Evolutionary conservation across 2,113 vertebrate species (phyloP).

Genomic region (Gopherus flavomarginatus): DNA sequence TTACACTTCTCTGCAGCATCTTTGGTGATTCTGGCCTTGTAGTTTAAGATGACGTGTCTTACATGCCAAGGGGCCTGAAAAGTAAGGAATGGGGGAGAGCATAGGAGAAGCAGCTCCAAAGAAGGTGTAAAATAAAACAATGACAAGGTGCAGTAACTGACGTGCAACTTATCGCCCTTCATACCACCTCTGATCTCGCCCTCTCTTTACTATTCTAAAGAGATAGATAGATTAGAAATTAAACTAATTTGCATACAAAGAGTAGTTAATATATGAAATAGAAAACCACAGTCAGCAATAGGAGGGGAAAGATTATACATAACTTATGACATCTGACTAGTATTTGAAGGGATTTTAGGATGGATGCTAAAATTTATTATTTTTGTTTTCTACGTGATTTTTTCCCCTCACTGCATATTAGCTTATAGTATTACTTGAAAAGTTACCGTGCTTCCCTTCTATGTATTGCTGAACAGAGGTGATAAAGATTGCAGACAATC

Average conservation of each 20-base stretch:
- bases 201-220: background rate
- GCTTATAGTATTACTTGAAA: background rate
- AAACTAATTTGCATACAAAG: constrained; percentile 25
- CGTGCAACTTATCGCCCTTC: constrained; percentile 27
- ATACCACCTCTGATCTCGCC: background rate
- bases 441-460: background rate
- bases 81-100: background rate
- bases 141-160: constrained; percentile 18
- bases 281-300: constrained; percentile 26
- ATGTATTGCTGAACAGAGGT: background rate
- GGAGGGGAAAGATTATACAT: background rate
- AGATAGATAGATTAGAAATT: constrained; percentile 1
- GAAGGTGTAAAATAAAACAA: constrained; percentile 58
- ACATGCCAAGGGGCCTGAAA: constrained; percentile 34
- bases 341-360: constrained; percentile 27
- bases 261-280: background rate
- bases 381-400: background rate
- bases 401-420: background rate
- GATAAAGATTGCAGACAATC: background rate
- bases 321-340: constrained; percentile 25
- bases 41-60: constrained; percentile 34
- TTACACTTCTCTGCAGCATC: constrained; percentile 30
- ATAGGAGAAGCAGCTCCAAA: background rate
- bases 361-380: background rate
- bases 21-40: constrained; percentile 27